Evolutionary conservation across 1,140 invertebrate species (phyloP), one percentile per base, ranked within the genome.

Genomic region (Centruroides sculpturatus): DNA sequence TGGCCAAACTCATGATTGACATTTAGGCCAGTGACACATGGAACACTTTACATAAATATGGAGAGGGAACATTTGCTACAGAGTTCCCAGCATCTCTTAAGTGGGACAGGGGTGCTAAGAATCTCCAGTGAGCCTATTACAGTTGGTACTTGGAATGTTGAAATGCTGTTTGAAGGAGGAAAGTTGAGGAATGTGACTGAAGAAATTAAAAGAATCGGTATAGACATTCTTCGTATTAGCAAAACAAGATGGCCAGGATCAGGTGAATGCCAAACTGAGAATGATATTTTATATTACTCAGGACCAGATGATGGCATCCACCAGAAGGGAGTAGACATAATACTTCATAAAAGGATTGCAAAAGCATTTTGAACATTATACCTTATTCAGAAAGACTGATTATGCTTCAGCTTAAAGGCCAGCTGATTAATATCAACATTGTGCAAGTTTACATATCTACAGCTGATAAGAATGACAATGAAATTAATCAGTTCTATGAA

Each of bases 131-230:
- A 57, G 49, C 47, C 36, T 6, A 35, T 57, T 35, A 57, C 35
- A 50, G 35, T 57, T 47, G 56, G 46, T 48, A 57, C 56, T 10
- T 57, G 56, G 56, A 57, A 57, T 49, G 46, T 49, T 12, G 49
- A 13, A n/a, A 57, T 3, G 0, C 11, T 57, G 46, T 49, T n/a
- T 12, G 46, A 57, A 49, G 35, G 35, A 48, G 56, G 46, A 57
- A 57, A 49, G 46, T 35, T 34, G 4, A 57, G 47, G 35, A 13
- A 55, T 13, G 34, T 35, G 5, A 55, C 13, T 34, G 35, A 55
- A 11, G 34, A 55, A 4, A 55, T 55, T n/a, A 35, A 55, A 1
- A 55, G 35, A 34, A 8, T 34, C 4, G 11, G 4, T 5, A 8
- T 49, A 9, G 41, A 48, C 35, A 57, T 57, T 49, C 13, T 57